Base-by-base conservation (phyloP, 2,888 invertebrate genomes). In the Coenonympha arcania region DNA sequence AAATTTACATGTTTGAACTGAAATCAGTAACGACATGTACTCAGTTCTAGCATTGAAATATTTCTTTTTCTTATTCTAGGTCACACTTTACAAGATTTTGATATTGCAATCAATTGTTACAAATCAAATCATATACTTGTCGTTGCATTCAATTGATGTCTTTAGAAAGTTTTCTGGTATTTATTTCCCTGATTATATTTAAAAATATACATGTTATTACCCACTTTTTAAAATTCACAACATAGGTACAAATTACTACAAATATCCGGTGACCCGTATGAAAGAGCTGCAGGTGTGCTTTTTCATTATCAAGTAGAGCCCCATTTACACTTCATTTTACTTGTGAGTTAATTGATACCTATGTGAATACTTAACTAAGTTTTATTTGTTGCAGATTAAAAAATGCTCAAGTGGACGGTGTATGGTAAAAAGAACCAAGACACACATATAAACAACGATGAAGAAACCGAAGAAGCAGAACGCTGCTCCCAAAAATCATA, bases 381-480 rank as follows among this genome's bases (percentile, higher is more conserved):
- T 41, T 34, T 19, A 16, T 53, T 70, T 61, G 59, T 85, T 80
- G 8, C 80, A 85, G 85, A 61, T 65, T n/a, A 48, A 58, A 87
- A 70, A 65, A 90, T 90, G 90, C 76, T 90, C 64, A 90, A 90
- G 86, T 90, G 90, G 90, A 87, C 89, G 45, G 88, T 89, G 8
- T 84, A 84, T 57, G 79, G 74, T 55, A 83, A 84, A 62, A 86
- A 84, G 56, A 84, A 76, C 50, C 82, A 82, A 68, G 80, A 80
- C 6, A 63, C 62, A 37, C 70, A 68, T 54, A 58, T 64, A 2
- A 59, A 59, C 4, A 69, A 64, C 31, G 73, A 73, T 26, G 55
- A 58, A 13, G 71, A 73, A 40, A 60, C 61, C 19, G 70, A 72
- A 30, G 63, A 66, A 6, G 60, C 59, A 39, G 69, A 72, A 4